phyloP scores from a whole-genome alignment of 2,888 invertebrate species.

The Venustoraphidia nigricollis region DNA sequence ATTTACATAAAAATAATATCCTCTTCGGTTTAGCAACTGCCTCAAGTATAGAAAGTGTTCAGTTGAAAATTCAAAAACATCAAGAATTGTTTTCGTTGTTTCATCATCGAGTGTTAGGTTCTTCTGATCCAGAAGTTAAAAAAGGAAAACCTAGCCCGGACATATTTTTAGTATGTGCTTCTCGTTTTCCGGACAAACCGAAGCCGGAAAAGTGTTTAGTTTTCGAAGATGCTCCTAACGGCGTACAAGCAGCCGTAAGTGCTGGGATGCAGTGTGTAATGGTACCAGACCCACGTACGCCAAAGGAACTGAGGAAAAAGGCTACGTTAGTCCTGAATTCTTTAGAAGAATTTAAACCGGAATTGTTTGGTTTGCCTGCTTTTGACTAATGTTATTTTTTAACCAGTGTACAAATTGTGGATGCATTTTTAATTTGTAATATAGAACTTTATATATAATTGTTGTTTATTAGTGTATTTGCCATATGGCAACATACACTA shows the following conservation, averaged over 20 bases:
- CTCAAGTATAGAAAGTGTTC: constrained; percentile 54
- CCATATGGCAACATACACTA: too few relatives aligned
- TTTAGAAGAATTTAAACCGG: constrained; percentile 65
- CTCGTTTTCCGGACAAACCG: constrained; percentile 53
- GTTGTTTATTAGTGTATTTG: too few relatives aligned
- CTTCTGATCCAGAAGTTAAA: constrained; percentile 70
- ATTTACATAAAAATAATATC: constrained; percentile 54
- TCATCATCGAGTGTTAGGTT: constrained; percentile 65
- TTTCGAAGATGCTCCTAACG: constrained; percentile 87
- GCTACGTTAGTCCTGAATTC: constrained; percentile 60
- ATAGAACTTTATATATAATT: too few relatives aligned
- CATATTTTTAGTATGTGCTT: constrained; percentile 64
- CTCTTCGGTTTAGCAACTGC: constrained; percentile 84
- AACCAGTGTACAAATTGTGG: too few relatives aligned
- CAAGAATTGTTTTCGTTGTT: constrained; percentile 51
- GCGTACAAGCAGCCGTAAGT: constrained; percentile 58
- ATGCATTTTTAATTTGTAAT: too few relatives aligned
- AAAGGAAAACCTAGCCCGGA: constrained; percentile 82
- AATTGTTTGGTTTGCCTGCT: constrained; percentile 72
- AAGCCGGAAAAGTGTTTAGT: constrained; percentile 57
- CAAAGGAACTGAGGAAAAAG: constrained; percentile 29
- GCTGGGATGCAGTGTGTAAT: constrained; percentile 81
- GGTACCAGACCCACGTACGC: constrained; percentile 49
- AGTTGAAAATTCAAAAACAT: constrained; percentile 49
- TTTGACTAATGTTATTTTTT: constrained; percentile 24